Evolutionary conservation across 2,888 invertebrate species (phyloP).

Genomic region (Amblyjoppa proteus): DNA sequence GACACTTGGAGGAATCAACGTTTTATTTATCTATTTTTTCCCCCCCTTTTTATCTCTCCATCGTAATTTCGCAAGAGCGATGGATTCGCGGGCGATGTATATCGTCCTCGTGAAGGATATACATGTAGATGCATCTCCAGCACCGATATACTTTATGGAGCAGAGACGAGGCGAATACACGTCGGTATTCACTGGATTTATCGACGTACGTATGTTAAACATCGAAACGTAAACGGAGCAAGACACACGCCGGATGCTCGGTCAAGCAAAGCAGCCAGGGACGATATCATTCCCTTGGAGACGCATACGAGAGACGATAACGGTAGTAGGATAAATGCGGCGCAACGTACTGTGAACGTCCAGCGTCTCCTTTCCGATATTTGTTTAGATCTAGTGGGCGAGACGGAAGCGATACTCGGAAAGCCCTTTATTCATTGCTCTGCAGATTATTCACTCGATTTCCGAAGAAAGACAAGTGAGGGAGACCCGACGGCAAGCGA

Average conservation of each 20-base stretch:
- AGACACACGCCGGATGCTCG: slow-evolving; percentile 43
- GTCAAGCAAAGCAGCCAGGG: slow-evolving; percentile 45
- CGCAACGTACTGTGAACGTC: slow-evolving; percentile 66
- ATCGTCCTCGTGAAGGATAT: background rate
- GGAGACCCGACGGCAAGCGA: background rate
- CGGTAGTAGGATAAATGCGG: slow-evolving; percentile 64
- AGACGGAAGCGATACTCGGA: slow-evolving; percentile 17
- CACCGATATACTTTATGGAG: slow-evolving; percentile 24
- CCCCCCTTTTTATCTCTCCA: background rate
- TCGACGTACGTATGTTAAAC: slow-evolving; percentile 70
- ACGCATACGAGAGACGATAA: slow-evolving; percentile 40
- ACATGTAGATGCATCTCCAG: slow-evolving; percentile 1
- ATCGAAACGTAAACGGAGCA: slow-evolving; percentile 66
- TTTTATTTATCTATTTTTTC: slow-evolving; percentile 30
- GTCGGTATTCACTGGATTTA: slow-evolving; percentile 69
- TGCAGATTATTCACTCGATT: slow-evolving; percentile 18
- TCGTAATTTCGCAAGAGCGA: slow-evolving; percentile 39
- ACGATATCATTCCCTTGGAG: slow-evolving; percentile 54
- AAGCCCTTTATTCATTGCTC: slow-evolving; percentile 23
- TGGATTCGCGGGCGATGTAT: slow-evolving; percentile 21
- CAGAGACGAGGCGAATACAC: slow-evolving; percentile 32
- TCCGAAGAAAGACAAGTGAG: background rate
- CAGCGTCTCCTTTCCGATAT: slow-evolving; percentile 46
- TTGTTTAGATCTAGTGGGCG: slow-evolving; percentile 15
- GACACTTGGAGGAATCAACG: slow-evolving; percentile 47